Percentiles rank a stretch among this genome's conserved stretches.
Evolutionary conservation across 2,113 vertebrate species (phyloP).

Genomic region (Sminthopsis crassicaudata): DNA sequence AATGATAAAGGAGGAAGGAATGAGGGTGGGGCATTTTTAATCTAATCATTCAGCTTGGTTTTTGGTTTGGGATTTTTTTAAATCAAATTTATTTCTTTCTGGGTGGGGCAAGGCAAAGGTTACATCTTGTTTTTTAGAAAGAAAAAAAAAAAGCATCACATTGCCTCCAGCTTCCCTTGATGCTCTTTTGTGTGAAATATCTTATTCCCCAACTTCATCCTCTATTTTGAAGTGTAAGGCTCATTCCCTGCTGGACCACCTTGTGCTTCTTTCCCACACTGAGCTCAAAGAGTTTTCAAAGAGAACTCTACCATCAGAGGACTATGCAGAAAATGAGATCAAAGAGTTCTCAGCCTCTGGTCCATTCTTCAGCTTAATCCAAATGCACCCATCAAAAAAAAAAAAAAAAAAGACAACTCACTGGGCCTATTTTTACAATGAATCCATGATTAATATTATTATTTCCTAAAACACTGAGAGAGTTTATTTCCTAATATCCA

Average conservation of each 20-base stretch:
- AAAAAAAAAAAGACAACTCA: too few species aligned
- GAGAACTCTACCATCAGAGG: neutral
- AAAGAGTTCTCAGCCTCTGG: neutral
- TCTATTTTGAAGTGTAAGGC: constrained; percentile 3
- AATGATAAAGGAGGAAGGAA: neutral
- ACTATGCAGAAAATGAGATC: neutral
- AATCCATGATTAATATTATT: neutral
- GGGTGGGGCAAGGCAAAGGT: neutral
- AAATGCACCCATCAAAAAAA: neutral
- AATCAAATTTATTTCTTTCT: constrained; percentile 26
- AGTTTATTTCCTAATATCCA: neutral
- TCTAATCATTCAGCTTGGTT: neutral
- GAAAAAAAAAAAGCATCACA: neutral
- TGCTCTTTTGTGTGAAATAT: neutral
- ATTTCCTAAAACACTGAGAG: constrained; percentile 8
- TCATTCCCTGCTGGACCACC: neutral
- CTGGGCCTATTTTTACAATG: constrained; percentile 7
- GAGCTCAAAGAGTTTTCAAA: constrained; percentile 25
- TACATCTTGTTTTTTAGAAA: neutral
- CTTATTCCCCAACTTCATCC: constrained; percentile 21
- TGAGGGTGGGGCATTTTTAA: constrained; percentile 28
- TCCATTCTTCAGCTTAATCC: constrained; percentile 12
- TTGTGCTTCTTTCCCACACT: neutral
- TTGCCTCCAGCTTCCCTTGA: constrained; percentile 40
- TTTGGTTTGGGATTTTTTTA: neutral